phyloP scores from a whole-genome alignment of 1,140 invertebrate species.

The Chrysoperla carnea region DNA sequence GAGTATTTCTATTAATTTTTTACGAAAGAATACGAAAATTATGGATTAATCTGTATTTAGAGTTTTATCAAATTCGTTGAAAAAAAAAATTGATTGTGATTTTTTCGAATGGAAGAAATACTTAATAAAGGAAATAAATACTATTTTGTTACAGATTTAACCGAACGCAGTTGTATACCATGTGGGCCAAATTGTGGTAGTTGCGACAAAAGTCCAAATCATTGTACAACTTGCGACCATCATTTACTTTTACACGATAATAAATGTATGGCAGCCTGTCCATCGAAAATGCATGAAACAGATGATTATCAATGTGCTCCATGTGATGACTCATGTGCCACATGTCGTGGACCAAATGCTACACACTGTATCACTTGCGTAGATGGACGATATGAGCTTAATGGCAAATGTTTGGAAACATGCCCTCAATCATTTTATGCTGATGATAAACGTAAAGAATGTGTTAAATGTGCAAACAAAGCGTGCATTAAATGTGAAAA shows the following conservation, averaged over 20 bases:
- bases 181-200: constrained; percentile 65
- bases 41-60: too few species aligned
- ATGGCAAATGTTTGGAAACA: constrained; percentile 39
- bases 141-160: constrained; percentile 31
- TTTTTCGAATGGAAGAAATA: neutral
- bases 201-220: constrained; percentile 60
- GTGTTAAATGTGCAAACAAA: constrained; percentile 48
- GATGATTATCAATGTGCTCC: constrained; percentile 62
- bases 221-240: constrained; percentile 67
- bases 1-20: too few species aligned
- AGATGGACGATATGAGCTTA: constrained; percentile 40
- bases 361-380: constrained; percentile 66
- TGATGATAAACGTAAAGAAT: constrained; percentile 57
- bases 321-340: constrained; percentile 64
- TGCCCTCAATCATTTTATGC: constrained; percentile 55
- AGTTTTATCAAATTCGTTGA: too few species aligned
- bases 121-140: neutral
- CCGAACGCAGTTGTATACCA: constrained; percentile 54
- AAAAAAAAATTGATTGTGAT: too few species aligned
- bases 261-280: constrained; percentile 65
- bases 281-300: constrained; percentile 60
- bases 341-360: constrained; percentile 58
- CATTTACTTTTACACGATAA: constrained; percentile 63
- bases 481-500: constrained; percentile 43
- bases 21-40: too few species aligned